These are phyloP conservation scores for Syngnathus typhle DNA, from an alignment of 2,113 vertebrate genomes.

Conservation along the genomic window DNA sequence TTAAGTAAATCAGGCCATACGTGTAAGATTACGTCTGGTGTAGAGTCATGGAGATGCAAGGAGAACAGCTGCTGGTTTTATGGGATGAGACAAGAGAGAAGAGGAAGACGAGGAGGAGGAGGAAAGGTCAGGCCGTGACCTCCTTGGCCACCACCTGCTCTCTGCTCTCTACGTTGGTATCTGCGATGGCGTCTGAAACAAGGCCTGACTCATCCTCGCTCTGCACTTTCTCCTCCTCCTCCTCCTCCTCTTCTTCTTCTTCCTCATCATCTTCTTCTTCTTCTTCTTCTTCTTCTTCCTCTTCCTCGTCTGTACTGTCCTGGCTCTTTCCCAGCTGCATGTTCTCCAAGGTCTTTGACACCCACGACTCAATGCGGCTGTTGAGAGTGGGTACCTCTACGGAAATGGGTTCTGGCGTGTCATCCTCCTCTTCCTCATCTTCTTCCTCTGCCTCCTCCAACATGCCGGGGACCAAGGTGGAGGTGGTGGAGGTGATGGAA, in stretches of 20 bases:
- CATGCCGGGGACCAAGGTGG: constrained; percentile 95
- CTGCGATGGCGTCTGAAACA: constrained; percentile 71
- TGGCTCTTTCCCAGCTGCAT: constrained; percentile 89
- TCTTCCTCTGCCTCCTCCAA: constrained; percentile 89
- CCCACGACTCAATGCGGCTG: constrained; percentile 96
- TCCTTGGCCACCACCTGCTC: constrained; percentile 50
- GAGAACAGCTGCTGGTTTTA: constrained; percentile 44
- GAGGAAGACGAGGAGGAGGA: neutral
- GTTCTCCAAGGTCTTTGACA: constrained; percentile 93
- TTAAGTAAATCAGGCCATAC: neutral
- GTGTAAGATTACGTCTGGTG: constrained; percentile 61
- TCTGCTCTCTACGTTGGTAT: constrained; percentile 45
- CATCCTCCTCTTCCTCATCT: constrained; percentile 85
- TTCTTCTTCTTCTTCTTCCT: constrained; percentile 78
- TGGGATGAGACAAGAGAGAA: constrained; percentile 21
- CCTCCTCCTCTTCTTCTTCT: constrained; percentile 68
- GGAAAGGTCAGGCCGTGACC: constrained; percentile 42
- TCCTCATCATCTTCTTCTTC: constrained; percentile 77
- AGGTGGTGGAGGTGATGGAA: constrained; percentile 95
- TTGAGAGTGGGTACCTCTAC: constrained; percentile 87
- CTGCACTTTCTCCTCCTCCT: constrained; percentile 71
- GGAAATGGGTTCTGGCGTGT: constrained; percentile 83
- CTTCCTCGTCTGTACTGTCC: constrained; percentile 83
- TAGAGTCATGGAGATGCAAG: constrained; percentile 38
- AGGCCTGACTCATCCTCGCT: constrained; percentile 85